Evolutionary conservation across 2,888 invertebrate species (phyloP), one percentile per base, ranked within the genome.

Genomic region (Metellina segmentata): DNA sequence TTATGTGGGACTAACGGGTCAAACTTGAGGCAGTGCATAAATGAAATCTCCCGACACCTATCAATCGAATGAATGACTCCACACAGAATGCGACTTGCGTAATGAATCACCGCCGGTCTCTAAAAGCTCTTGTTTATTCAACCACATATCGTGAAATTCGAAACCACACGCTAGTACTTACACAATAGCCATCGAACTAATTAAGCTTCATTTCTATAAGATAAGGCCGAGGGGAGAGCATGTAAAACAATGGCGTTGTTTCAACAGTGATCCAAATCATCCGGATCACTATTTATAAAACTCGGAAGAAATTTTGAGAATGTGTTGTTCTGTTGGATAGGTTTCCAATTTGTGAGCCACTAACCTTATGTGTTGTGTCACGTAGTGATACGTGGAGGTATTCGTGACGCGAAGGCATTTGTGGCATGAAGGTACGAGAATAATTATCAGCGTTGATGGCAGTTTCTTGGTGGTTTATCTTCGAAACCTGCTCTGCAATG

Each of bases 101-200:
- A 49, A 77, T 48, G 16, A 77, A 49, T 7, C 49, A 49, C 16
- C 77, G n/a, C 9, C 48, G 13, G 11, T n/a, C 16, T 61, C 61
- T 61, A 61, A 77, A 77, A 77, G n/a, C 13, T 49, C 49, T 77
- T 77, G 77, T 51, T 77, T 77, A 49, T 77, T 77, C 77, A 51
- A 51, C 77, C 77, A 51, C 49, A n/a, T 77, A 77, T 49, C 77
- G 49, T 77, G 51, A 49, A 77, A 72, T 34, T 72, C n/a, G 16
- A 16, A n/a, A 49, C 77, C 49, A 7, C 49, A 49, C 49, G 49
- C 77, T 51, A 77, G n/a, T n/a, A 49, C 49, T n/a, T 11, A 51
- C 49, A 77, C 77, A 77, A 77, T 77, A 49, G 72, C 77, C 7
- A 48, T 72, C 7, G 11, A 34, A 34, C 77, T 77, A 77, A 77